Percentiles rank a stretch among this genome's conserved stretches.
Evolutionary conservation across 2,888 invertebrate species (phyloP).

Genomic region (Caradrina kadenii): DNA sequence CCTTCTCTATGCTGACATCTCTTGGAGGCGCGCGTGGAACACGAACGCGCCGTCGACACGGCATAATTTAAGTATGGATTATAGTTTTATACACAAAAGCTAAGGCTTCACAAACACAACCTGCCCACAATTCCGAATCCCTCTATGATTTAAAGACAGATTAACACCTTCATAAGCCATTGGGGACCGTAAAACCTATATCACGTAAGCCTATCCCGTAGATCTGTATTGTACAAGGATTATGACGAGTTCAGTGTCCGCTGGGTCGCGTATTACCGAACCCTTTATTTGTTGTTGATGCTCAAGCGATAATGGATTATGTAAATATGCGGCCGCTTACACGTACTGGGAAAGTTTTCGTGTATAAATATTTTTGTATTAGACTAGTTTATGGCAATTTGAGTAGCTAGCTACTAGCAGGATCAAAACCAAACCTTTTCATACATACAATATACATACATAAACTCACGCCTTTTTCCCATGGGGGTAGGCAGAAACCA

Average conservation of each 20-base stretch:
- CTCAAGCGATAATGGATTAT: slow-evolving; percentile 59
- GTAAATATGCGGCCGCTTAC: slow-evolving; percentile 35
- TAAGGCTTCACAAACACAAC: slow-evolving; percentile 12
- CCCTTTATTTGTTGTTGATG: slow-evolving; percentile 51
- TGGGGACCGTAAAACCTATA: slow-evolving; percentile 47
- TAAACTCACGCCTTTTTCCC: too few relatives aligned
- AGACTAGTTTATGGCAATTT: not conserved
- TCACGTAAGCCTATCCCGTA: slow-evolving; percentile 40
- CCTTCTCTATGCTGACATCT: too few relatives aligned
- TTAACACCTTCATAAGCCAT: slow-evolving; percentile 54
- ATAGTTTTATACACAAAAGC: slow-evolving; percentile 15
- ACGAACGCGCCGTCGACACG: too few relatives aligned
- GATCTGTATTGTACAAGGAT: slow-evolving; percentile 57
- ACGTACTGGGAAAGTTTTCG: slow-evolving; percentile 6
- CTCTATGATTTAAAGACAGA: slow-evolving; percentile 57
- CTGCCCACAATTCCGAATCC: slow-evolving; percentile 24
- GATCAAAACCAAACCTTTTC: not conserved
- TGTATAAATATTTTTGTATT: slow-evolving; percentile 12
- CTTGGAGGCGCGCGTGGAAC: too few relatives aligned
- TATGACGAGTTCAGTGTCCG: slow-evolving; percentile 57
- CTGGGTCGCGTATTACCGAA: slow-evolving; percentile 28
- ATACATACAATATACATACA: too few relatives aligned
- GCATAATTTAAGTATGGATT: not conserved
- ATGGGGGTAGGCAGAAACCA: too few relatives aligned
- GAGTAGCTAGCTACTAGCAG: too few relatives aligned